Evolutionary conservation across 2,888 invertebrate genomes (phyloP), one percentile per base, ranked within the genome.

Genomic region (Pyrrhosoma nymphula): DNA sequence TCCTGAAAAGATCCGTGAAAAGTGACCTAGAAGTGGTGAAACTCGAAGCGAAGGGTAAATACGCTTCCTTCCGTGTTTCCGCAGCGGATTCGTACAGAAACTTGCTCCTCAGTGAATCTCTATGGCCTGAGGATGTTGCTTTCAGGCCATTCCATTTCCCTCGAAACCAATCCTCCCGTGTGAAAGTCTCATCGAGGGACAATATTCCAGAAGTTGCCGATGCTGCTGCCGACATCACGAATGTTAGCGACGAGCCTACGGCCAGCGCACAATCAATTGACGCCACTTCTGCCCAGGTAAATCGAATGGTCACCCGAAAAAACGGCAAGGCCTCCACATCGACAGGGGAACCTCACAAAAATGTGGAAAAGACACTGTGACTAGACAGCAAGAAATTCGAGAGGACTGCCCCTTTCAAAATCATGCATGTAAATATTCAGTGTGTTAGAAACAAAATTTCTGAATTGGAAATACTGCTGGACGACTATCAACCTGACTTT

Each of bases 91-190:
- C 30, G 30, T 82, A 14, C 75, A 82, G 30, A 82, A 1, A 35
- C 14, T 82, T 82, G 75, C 75, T 82, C n/a, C 35, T 82, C 30
- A 82, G 82, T 82, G 82, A 82, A 82, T 82, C 82, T 82, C 35
- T 82, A 35, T 82, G 82, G 35, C 82, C 82, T 2, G 12, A 35
- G 30, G 14, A 82, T 82, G 82, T 82, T 6, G 82, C 69, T 26
- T 0, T 69, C 69, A 69, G 69, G 69, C 69, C 69, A 69, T 69
- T 26, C 69, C n/a, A 69, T 69, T 69, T 69, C 69, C 69, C 69
- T 26, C 10, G 26, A 26, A 69, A 69, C 69, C 69, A 69, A 4
- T 69, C 69, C n/a, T 26, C 69, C n/a, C 69, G 26, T n/a, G 69
- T 26, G 0, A 12, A 69, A 69, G 69, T 69, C 69, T 69, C n/a